Evolutionary conservation across 2,797 vertebrate genomes (phyloP).

Genomic region (Salmo trutta): DNA sequence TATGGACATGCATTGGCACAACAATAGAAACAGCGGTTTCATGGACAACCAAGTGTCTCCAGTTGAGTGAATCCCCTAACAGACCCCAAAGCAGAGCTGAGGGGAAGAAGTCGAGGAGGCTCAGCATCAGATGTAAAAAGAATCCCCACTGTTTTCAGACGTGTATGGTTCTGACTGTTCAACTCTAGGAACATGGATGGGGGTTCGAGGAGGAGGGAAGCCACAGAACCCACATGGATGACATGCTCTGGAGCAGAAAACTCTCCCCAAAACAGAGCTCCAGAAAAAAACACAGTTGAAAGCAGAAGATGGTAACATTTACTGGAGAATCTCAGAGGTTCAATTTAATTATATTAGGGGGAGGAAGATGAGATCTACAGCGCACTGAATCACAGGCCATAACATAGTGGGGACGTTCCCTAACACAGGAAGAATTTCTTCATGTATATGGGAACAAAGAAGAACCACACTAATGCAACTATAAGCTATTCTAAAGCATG

Average conservation of each 20-base stretch:
- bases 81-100: not conserved
- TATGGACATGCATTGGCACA: slow-evolving; percentile 20
- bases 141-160: slow-evolving; percentile 45
- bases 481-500: slow-evolving; percentile 42
- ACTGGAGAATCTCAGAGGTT: slow-evolving; percentile 30
- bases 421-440: slow-evolving; percentile 50
- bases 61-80: not conserved
- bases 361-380: slow-evolving; percentile 29
- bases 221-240: slow-evolving; percentile 27
- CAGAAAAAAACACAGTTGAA: slow-evolving; percentile 43
- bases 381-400: slow-evolving; percentile 22
- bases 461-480: slow-evolving; percentile 27
- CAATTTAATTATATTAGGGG: slow-evolving; percentile 44
- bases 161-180: slow-evolving; percentile 3
- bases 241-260: not conserved
- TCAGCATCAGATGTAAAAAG: slow-evolving; percentile 17
- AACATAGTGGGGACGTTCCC: slow-evolving; percentile 12
- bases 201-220: slow-evolving; percentile 12
- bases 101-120: slow-evolving; percentile 2
- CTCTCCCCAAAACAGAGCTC: slow-evolving; percentile 1
- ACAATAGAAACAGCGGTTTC: slow-evolving; percentile 24
- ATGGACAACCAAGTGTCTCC: slow-evolving; percentile 6
- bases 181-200: slow-evolving; percentile 1
- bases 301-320: slow-evolving; percentile 30
- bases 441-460: slow-evolving; percentile 49